Evolutionary conservation across 2,888 invertebrate species (phyloP), one percentile per base, ranked within the genome.

Genomic region (Meiosimyza platycephala): DNA sequence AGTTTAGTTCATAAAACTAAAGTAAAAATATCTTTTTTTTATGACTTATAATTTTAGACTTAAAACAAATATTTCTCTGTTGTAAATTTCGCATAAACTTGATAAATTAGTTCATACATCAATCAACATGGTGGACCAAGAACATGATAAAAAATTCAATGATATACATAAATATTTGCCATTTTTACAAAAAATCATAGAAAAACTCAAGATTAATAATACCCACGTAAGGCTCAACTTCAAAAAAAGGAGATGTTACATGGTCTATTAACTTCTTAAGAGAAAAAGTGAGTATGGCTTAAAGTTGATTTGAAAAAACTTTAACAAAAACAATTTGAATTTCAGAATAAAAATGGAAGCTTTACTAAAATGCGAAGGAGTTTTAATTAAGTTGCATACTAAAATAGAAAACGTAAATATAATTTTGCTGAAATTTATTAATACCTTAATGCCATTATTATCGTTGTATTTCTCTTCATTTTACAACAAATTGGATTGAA

Each of bases 181-280:
- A n/a, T 93, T 93, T 83, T 85, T 94, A 84, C 91, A 91, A 81
- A 90, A 88, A 78, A 92, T 94, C 89, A 93, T 93, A 80, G 87
- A 88, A 63, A 90, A 90, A 81, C 85, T 93, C 79, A 91, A 91
- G 81, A 71, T 67, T 55, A 90, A 88, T 57, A 79, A 79, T 73
- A 79, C 71, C 71, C 76, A 13, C 80, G 81, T 11, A 81, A 81
- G 62, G 78, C 78, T n/a, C 81, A 80, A 48, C 75, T 85, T 3
- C 76, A 82, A 9, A 81, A 82, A 75, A 81, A 82, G 79, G 80
- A 84, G 78, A 80, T 78, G 77, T 74, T 84, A n/a, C 74, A 81
- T 57, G 76, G 76, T 70, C 73, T 84, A 54, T 75, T 84, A 5
- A 77, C 77, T 66, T 75, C 78, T 68, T 75, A 76, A 76, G 73